Conservation (phyloP, 2,797 vertebrate species). For the Xenops minutus region DNA sequence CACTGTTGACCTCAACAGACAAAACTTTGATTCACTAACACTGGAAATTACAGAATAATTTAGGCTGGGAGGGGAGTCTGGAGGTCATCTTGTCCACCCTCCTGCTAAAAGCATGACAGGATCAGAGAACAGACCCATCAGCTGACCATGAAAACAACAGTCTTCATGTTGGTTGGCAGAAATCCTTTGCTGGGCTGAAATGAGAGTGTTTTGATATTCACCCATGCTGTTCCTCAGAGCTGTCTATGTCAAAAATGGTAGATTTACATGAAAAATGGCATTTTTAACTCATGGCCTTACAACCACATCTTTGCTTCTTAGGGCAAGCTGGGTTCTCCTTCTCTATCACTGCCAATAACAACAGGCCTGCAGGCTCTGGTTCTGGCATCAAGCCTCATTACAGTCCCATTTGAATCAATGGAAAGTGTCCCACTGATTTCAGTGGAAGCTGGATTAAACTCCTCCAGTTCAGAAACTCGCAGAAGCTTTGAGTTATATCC, state of each 20-base stretch:
- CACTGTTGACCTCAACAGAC: not conserved
- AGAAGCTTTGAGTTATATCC: not conserved
- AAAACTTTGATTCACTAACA: not conserved
- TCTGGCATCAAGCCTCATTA: not conserved
- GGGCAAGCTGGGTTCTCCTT: not conserved
- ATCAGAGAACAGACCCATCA: not conserved
- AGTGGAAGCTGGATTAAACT: not conserved
- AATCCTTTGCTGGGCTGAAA: not conserved
- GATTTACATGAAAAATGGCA: conserved; percentile 1
- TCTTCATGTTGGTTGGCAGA: not conserved
- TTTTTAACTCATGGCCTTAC: conserved; percentile 11
- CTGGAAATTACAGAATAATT: conserved; percentile 1
- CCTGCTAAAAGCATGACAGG: not conserved
- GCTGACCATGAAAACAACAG: not conserved
- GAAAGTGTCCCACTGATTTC: not conserved
- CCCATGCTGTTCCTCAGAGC: not conserved
- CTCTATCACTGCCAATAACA: not conserved
- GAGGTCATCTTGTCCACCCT: not conserved
- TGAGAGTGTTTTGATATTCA: not conserved
- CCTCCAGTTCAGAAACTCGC: not conserved
- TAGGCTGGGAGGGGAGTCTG: not conserved
- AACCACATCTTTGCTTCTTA: not conserved
- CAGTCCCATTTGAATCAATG: not conserved
- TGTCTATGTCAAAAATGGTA: not conserved
- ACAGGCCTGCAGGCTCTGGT: not conserved